Evolutionary conservation across 2,113 vertebrate species (phyloP).

Genomic region (Pogonocichla stellata): DNA sequence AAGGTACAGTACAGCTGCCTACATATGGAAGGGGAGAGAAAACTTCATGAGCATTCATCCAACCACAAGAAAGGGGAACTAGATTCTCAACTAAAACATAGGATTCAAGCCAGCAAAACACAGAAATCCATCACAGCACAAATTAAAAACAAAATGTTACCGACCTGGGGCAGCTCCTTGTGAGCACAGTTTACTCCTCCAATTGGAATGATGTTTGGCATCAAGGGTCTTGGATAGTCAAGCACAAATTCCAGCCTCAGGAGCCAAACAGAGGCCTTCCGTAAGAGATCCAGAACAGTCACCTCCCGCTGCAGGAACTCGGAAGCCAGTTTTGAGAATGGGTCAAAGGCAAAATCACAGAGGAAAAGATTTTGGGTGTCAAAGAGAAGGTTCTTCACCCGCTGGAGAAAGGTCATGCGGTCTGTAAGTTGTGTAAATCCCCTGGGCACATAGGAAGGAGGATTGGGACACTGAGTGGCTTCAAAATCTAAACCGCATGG

Average conservation of each 20-base stretch:
- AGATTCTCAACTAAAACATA: fast-evolving
- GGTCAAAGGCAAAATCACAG: constrained; percentile 66
- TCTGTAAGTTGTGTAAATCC: not conserved
- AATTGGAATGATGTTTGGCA: constrained; percentile 84
- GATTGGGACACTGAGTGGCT: constrained; percentile 79
- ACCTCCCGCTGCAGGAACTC: constrained; percentile 67
- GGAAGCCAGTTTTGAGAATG: constrained; percentile 66
- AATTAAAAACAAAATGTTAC: not conserved
- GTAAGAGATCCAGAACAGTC: constrained; percentile 72
- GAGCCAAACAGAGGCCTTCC: constrained; percentile 83
- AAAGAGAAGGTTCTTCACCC: constrained; percentile 74
- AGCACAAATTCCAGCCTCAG: constrained; percentile 77
- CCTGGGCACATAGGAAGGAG: constrained; percentile 79
- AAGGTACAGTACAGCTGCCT: fast-evolving
- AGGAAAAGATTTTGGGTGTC: not conserved
- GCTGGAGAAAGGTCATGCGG: constrained; percentile 79
- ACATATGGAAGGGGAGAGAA: not conserved
- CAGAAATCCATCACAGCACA: not conserved
- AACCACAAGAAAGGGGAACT: fast-evolving
- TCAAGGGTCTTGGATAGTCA: constrained; percentile 76
- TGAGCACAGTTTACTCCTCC: constrained; percentile 64
- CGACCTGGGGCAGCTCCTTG: constrained; percentile 49
- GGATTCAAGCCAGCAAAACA: not conserved
- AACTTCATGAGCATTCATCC: too few relatives aligned
- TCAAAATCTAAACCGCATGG: constrained; percentile 76